phyloP scores from a whole-genome alignment of 2,113 vertebrate genomes.

The Epinephelus cyanopodus region DNA sequence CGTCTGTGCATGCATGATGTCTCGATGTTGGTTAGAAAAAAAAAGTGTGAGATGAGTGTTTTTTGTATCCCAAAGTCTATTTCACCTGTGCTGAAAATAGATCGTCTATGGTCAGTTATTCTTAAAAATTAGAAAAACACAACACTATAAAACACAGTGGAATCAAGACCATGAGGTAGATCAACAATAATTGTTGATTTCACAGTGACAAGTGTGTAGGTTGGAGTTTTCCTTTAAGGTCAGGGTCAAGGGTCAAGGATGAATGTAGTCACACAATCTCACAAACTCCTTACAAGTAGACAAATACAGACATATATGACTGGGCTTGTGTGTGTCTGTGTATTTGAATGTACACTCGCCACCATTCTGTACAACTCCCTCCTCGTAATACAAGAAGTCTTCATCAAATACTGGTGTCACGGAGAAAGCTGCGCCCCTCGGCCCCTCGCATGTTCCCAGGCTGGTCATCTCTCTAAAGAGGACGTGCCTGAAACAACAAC shows the following conservation, averaged over 20 bases:
- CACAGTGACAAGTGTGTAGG: conserved; percentile 30
- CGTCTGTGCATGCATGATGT: not conserved
- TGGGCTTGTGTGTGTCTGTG: conserved; percentile 17
- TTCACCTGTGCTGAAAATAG: not conserved
- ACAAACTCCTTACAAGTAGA: conserved; percentile 8
- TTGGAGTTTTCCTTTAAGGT: conserved; percentile 48
- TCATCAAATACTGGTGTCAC: conserved; percentile 34
- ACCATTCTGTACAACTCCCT: not conserved
- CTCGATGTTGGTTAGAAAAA: no score
- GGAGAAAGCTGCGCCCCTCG: conserved; percentile 20
- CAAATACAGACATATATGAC: not conserved
- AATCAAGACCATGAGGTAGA: conserved; percentile 8
- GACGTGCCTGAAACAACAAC: conserved; percentile 92
- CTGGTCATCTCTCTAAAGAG: conserved; percentile 71
- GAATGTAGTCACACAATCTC: conserved; percentile 29
- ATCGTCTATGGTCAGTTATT: not conserved
- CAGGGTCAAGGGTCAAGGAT: conserved; percentile 47
- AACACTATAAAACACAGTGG: not conserved
- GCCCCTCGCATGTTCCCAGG: conserved; percentile 52
- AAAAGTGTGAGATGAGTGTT: not conserved
- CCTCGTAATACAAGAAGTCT: conserved; percentile 34
- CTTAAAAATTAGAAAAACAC: not conserved
- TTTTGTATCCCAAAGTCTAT: no score
- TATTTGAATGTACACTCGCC: no score
- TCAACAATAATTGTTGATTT: conserved; percentile 37